Conservation (phyloP, 2,888 invertebrate genomes). For the Pseudanteris insignis region DNA sequence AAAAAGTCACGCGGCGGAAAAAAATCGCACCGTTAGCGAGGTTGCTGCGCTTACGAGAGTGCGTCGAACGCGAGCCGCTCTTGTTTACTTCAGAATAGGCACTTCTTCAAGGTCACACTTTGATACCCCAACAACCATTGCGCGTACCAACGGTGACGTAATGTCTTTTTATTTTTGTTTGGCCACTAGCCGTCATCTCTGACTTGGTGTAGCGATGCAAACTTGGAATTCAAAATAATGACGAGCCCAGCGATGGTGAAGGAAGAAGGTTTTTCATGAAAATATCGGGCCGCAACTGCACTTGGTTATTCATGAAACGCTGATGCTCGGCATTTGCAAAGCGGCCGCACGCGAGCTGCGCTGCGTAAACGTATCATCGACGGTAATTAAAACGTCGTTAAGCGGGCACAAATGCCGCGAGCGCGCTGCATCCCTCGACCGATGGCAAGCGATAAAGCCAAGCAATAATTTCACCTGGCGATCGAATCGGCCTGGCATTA, state of each 20-base stretch:
- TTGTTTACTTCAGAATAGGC: slow-evolving; percentile 22
- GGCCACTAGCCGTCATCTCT: too few relatives aligned
- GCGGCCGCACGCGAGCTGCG: slow-evolving; percentile 6
- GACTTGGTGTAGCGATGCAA: too few relatives aligned
- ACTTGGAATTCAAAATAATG: too few relatives aligned
- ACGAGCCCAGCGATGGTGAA: too few relatives aligned
- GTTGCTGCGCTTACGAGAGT: slow-evolving; percentile 27
- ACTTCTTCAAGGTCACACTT: slow-evolving; percentile 11
- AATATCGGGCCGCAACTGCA: too few relatives aligned
- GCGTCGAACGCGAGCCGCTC: slow-evolving; percentile 18
- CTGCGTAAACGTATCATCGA: slow-evolving; percentile 12
- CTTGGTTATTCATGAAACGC: background rate
- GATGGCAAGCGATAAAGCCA: slow-evolving; percentile 15
- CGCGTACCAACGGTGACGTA: too few relatives aligned
- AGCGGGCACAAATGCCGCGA: slow-evolving; percentile 18
- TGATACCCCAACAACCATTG: too few relatives aligned
- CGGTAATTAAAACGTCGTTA: slow-evolving; percentile 27
- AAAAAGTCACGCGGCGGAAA: slow-evolving; percentile 33
- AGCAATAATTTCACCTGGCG: slow-evolving; percentile 28
- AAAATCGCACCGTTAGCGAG: slow-evolving; percentile 36
- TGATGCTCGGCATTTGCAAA: slow-evolving; percentile 11
- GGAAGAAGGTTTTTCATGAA: too few relatives aligned
- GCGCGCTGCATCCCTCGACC: slow-evolving; percentile 9
- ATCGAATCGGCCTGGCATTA: slow-evolving; percentile 22
- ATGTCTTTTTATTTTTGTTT: too few relatives aligned